Evolutionary conservation across 2,888 invertebrate genomes (phyloP).

Genomic region (Dryobotodes eremita): DNA sequence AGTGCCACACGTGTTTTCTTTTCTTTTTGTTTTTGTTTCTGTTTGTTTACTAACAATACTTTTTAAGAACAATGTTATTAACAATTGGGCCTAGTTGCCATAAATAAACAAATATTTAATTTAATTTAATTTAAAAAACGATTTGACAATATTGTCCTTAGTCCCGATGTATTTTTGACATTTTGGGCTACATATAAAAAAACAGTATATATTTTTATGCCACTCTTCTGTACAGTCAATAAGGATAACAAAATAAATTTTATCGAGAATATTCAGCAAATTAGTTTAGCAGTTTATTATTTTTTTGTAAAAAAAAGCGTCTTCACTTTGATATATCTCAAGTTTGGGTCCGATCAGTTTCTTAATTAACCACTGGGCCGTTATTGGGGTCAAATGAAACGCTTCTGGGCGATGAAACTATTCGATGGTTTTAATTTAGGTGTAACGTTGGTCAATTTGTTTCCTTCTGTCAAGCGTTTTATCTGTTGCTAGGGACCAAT

Average conservation of each 20-base stretch:
- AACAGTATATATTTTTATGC: neutral
- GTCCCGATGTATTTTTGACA: too few species aligned
- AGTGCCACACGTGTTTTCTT: too few species aligned
- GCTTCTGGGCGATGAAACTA: slow-evolving; percentile 1
- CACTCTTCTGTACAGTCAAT: too few species aligned
- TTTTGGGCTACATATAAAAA: neutral
- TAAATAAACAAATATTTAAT: too few species aligned
- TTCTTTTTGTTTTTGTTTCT: too few species aligned
- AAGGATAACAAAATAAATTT: neutral
- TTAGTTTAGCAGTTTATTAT: neutral
- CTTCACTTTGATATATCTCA: neutral
- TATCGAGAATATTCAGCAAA: neutral
- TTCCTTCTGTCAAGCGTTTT: neutral
- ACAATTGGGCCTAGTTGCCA: too few species aligned
- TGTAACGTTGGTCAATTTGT: neutral
- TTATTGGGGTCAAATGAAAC: slow-evolving; percentile 32
- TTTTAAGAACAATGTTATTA: too few species aligned
- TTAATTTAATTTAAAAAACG: too few species aligned
- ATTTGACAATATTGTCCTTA: too few species aligned
- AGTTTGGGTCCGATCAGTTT: slow-evolving; percentile 11
- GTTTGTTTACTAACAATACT: too few species aligned
- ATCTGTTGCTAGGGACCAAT: neutral
- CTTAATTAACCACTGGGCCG: slow-evolving; percentile 25
- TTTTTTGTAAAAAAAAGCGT: neutral
- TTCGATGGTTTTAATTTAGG: slow-evolving; percentile 24